Evolutionary conservation across 2,113 vertebrate species (phyloP).

Genomic region (Callorhinus ursinus): DNA sequence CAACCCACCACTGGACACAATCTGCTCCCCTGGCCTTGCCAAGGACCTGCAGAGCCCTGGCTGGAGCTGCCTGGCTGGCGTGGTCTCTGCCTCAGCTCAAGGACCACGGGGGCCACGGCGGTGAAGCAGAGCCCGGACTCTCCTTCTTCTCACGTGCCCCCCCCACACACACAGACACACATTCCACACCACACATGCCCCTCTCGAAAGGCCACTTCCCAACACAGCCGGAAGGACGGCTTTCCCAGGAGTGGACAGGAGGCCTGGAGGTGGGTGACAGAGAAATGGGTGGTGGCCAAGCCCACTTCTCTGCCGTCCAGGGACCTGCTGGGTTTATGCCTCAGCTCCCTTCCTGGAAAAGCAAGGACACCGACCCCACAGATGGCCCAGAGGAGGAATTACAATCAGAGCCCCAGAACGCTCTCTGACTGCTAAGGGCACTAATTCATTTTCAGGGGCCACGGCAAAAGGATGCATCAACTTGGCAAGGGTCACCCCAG

Average conservation of each 20-base stretch:
- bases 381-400: not conserved
- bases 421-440: not conserved
- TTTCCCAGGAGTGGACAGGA: not conserved
- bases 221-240: not conserved
- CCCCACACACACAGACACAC: no score
- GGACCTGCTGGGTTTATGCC: not conserved
- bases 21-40: no score
- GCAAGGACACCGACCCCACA: not conserved
- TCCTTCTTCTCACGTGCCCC: not conserved
- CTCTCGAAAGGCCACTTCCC: not conserved
- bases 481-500: not conserved
- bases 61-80: no score
- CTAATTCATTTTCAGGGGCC: not conserved
- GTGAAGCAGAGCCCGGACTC: not conserved
- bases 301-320: not conserved
- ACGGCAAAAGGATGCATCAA: not conserved
- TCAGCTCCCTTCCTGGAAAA: not conserved
- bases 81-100: not conserved
- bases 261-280: not conserved
- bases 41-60: no score
- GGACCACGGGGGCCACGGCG: no score
- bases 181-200: no score
- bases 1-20: no score
- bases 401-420: not conserved
- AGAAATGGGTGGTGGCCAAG: not conserved